phyloP scores from a whole-genome alignment of 2,797 vertebrate species.

The Allobates femoralis region DNA sequence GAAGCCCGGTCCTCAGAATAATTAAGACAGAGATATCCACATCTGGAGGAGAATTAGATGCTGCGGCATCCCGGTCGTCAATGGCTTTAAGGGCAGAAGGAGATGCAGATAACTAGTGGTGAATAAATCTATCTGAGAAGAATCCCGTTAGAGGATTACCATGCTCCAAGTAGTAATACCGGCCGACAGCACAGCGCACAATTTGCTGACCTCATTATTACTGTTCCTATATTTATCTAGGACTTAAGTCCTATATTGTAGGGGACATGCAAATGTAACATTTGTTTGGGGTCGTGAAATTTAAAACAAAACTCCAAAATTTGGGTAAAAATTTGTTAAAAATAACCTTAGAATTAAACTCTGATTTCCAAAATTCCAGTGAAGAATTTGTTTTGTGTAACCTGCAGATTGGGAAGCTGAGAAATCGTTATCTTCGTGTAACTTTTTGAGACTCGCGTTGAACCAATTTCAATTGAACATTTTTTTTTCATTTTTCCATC shows the following conservation, averaged over 20 bases:
- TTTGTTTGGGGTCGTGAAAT: too few relatives aligned
- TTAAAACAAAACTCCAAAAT: too few relatives aligned
- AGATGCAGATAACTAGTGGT: constrained; percentile 28
- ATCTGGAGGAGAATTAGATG: constrained; percentile 38
- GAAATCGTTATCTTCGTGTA: too few relatives aligned
- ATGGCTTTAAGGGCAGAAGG: constrained; percentile 21
- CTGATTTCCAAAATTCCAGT: too few relatives aligned
- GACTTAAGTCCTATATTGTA: background rate
- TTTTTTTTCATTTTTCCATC: too few relatives aligned
- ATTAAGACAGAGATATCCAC: constrained; percentile 48
- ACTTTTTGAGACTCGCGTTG: too few relatives aligned
- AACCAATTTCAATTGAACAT: too few relatives aligned
- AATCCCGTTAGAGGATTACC: constrained; percentile 49
- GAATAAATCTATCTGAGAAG: constrained; percentile 45
- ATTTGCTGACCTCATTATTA: constrained; percentile 43
- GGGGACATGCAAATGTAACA: background rate
- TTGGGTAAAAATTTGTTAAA: too few relatives aligned
- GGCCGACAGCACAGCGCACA: constrained; percentile 14
- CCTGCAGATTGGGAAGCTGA: too few relatives aligned
- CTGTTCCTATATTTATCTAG: background rate
- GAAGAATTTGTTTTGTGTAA: fast-evolving
- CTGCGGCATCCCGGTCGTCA: constrained; percentile 40
- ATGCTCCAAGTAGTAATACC: constrained; percentile 56
- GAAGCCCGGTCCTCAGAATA: constrained; percentile 20
- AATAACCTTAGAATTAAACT: too few relatives aligned